Evolutionary conservation across 2,113 vertebrate species (phyloP), one percentile per base, ranked within the genome.

Genomic region (Choloepus hoffmanni): DNA sequence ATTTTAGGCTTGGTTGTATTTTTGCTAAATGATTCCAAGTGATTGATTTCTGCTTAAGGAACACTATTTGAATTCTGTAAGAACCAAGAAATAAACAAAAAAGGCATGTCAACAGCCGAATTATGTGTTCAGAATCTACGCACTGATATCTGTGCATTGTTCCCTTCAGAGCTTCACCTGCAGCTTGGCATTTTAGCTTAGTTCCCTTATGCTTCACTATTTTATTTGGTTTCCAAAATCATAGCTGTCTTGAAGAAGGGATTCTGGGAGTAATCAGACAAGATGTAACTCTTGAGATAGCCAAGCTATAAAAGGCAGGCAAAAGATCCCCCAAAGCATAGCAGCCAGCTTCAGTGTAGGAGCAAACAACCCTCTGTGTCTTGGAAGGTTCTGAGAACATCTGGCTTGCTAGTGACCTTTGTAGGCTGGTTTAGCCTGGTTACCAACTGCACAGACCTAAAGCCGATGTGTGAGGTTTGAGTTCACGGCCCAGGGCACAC

Each of bases 191-290:
- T 96, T 89, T 96, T 68, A 67, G 50, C 78, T 84, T 72, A 12
- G 26, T 79, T 95, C 23, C 95, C 36, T 68, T 92, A 18, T 4
- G 30, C 26, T 60, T 91, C 40, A 81, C 45, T 13, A 83, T 84
- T 96, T 93, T 85, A 53, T 90, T 84, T 87, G 76, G 43, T 72
- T 94, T 97, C 85, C 48, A 86, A n/a, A 93, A 76, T 33, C 26
- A n/a, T 93, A 70, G 60, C 63, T 53, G 70, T 67, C 76, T 48
- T 90, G 65, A 88, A 55, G 63, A 94, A 89, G 23, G 65, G 63
- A 24, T 9, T 78, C 2, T 55, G 43, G 60, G 62, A n/a, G 15
- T 48, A n/a, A 36, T 85, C 60, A 90, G 48, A 50, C 30, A 68
- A 28, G 24, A 58, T 19, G 55, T 18, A 5, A 58, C 58, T 85